These are phyloP conservation scores for Nycticryphes semicollaris DNA, from an alignment of 2,113 vertebrate species.

Conservation along the genomic window DNA sequence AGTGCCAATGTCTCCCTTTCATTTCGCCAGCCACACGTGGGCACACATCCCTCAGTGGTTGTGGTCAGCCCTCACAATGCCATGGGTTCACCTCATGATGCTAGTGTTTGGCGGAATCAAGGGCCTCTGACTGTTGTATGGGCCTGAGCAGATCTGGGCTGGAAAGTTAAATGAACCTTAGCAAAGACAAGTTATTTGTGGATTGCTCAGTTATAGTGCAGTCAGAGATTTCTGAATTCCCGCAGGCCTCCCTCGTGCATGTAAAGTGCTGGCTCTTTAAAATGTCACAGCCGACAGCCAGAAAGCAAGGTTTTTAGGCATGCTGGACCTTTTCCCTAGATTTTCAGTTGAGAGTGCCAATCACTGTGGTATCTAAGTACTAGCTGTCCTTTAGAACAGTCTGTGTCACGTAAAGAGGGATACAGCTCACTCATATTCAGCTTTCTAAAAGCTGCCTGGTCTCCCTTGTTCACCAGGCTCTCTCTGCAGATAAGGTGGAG, in stretches of 20 bases:
- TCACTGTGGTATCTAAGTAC: slow-evolving; percentile 41
- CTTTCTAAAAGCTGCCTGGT: neutral
- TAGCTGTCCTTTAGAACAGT: slow-evolving; percentile 23
- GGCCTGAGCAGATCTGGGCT: neutral
- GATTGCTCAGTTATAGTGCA: neutral
- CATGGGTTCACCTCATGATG: neutral
- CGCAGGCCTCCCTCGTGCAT: neutral
- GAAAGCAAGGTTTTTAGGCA: neutral
- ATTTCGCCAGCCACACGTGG: neutral
- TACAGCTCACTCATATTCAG: neutral
- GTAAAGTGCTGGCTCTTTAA: neutral
- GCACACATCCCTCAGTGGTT: neutral
- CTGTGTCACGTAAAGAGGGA: neutral
- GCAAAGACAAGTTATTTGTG: neutral
- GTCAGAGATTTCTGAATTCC: slow-evolving; percentile 23
- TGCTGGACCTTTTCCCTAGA: neutral
- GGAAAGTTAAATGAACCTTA: neutral
- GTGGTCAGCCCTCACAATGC: neutral
- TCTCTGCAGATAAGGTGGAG: neutral
- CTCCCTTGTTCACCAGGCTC: neutral
- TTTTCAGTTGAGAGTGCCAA: slow-evolving; percentile 18
- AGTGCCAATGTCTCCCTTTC: neutral
- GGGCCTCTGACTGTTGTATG: neutral
- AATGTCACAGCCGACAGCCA: slow-evolving; percentile 7
- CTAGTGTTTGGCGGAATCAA: neutral